Base-by-base conservation (phyloP, 2,797 vertebrate genomes). In the Antrozous pallidus region DNA sequence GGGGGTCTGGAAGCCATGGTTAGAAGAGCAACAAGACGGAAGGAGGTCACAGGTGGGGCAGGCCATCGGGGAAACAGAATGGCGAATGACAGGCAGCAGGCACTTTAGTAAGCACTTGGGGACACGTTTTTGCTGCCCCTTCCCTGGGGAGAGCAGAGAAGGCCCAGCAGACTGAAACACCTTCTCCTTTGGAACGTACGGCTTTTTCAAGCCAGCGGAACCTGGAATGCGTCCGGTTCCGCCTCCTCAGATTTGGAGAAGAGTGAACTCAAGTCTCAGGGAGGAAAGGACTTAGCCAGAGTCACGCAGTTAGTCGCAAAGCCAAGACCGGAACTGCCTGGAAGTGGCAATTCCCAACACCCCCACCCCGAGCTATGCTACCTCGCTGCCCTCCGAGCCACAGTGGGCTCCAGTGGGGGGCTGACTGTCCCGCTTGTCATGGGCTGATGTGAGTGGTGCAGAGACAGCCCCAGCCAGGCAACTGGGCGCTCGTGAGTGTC, bases 401-500 rank as follows among this genome's bases (percentile, higher is more conserved):
- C 42, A 28, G 26, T 14, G 20, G 42, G 18, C 33, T 49, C 49
- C 61, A 24, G 36, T 17, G 38, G 28, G 54, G 33, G 24, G 31
- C 3, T 6, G n/a, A 33, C 38, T 69, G 16, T 65, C 40, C 38
- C 3, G 6, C 18, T 14, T n/a, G n/a, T 51, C 2, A 0, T 2
- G 22, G 36, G n/a, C 71, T 45, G 14, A 6, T 9, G 6, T 22
- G 49, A 22, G 40, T 36, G 2, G 22, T 31, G 13, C 18, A 14
- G 38, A 47, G 38, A 47, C 45, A 26, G 11, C 22, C 11, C 49
- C 0, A 0, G 31, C 40, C 0, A 0, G 36, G 65, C 26, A 36
- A 0, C 3, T 3, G 63, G 74, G n/a, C 1, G 0, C 70, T 38
- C 4, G 3, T 40, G n/a, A 8, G 24, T 24, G 2, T 74, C 56